Evolutionary conservation across 2,888 invertebrate genomes (phyloP).

Genomic region (Stenolophus ochropezus): DNA sequence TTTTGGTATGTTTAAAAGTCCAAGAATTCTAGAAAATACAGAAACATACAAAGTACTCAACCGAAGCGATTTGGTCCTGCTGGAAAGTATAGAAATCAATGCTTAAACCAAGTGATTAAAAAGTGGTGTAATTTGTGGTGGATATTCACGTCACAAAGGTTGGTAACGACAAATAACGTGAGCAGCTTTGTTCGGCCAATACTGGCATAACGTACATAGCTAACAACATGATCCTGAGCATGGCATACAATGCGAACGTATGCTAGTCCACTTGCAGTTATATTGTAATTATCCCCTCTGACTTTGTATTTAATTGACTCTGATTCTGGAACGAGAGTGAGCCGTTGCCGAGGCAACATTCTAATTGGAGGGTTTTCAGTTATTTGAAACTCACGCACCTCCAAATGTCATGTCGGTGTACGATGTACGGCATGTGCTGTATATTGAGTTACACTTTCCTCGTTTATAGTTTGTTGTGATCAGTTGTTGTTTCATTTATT

Average conservation of each 20-base stretch:
- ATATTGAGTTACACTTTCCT: background rate
- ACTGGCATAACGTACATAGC: too few species aligned
- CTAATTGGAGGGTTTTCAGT: constrained; percentile 70
- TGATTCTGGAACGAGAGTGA: constrained; percentile 57
- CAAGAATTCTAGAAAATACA: background rate
- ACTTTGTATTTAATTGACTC: constrained; percentile 57
- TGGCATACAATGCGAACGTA: constrained; percentile 20
- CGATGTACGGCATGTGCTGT: background rate
- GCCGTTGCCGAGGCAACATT: constrained; percentile 69
- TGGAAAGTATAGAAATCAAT: too few species aligned
- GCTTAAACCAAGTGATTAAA: too few species aligned
- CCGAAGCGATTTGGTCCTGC: background rate
- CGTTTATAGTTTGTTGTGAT: background rate
- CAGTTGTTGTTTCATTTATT: background rate
- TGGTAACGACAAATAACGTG: too few species aligned
- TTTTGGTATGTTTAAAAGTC: background rate
- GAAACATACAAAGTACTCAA: background rate
- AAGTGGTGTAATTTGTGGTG: too few species aligned
- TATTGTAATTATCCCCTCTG: constrained; percentile 58
- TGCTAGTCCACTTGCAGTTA: constrained; percentile 56
- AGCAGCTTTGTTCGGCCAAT: too few species aligned
- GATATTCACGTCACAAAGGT: too few species aligned
- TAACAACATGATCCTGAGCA: too few species aligned
- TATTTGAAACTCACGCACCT: constrained; percentile 67
- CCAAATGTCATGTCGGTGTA: constrained; percentile 55